Evolutionary conservation across 2,113 vertebrate genomes (phyloP).

Genomic region (Misgurnus mizolepis): DNA sequence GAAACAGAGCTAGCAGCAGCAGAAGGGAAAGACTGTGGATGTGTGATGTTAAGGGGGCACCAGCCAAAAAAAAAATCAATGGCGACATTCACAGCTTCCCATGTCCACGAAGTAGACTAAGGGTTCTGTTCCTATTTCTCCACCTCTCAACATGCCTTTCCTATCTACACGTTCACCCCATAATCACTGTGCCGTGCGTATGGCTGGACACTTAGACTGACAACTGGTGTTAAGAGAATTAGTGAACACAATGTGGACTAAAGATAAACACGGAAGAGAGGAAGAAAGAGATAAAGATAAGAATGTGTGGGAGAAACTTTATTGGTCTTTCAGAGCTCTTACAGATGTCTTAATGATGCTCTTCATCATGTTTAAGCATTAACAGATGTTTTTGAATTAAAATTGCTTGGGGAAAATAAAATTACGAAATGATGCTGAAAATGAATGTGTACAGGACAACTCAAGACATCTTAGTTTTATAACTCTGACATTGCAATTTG

Average conservation of each 20-base stretch:
- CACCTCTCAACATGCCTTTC: constrained; percentile 37
- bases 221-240: neutral
- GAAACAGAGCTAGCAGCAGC: constrained; percentile 57
- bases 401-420: too few species aligned
- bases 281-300: neutral
- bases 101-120: constrained; percentile 44
- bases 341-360: too few species aligned
- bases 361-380: too few species aligned
- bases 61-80: constrained; percentile 61
- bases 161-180: constrained; percentile 52
- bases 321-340: neutral
- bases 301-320: neutral
- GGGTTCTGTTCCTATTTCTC: constrained; percentile 12
- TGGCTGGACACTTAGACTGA: neutral
- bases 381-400: too few species aligned
- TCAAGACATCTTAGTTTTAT: too few species aligned
- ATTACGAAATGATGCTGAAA: too few species aligned
- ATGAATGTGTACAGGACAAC: too few species aligned
- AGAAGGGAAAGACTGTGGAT: constrained; percentile 15
- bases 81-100: constrained; percentile 52
- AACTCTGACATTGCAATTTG: too few species aligned
- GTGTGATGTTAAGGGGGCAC: constrained; percentile 35
- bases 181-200: constrained; percentile 28
- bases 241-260: constrained; percentile 2
- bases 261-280: constrained; percentile 3